Conservation (phyloP, 1,140 invertebrate species). For the Anastrepha ludens region DNA sequence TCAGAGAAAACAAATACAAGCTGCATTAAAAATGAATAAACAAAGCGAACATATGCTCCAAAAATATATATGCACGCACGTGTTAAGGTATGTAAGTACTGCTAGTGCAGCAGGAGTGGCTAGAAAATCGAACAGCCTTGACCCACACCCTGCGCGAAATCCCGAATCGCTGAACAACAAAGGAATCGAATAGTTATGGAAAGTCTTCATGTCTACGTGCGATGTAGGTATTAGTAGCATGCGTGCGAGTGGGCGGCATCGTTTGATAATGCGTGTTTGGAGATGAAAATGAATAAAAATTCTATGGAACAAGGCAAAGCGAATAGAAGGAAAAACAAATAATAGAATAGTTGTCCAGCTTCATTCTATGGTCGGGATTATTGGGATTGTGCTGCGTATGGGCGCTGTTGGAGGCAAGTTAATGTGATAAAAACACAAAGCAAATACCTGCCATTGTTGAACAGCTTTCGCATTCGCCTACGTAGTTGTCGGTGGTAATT, state of each 20-base stretch:
- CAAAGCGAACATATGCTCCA: no score
- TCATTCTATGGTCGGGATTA: background rate
- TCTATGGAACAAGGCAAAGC: background rate
- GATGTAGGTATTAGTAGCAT: background rate
- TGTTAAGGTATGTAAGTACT: background rate
- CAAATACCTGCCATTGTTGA: background rate
- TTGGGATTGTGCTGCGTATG: background rate
- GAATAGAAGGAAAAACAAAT: background rate
- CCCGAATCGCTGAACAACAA: background rate
- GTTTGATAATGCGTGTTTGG: background rate
- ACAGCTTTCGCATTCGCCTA: background rate
- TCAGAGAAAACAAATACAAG: no score
- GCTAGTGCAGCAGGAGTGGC: background rate
- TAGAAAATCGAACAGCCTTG: slow-evolving; percentile 60
- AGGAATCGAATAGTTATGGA: background rate
- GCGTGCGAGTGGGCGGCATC: background rate
- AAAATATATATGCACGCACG: no score
- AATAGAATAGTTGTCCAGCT: background rate
- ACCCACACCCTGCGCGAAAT: slow-evolving; percentile 54
- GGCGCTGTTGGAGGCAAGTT: background rate
- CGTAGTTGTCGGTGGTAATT: background rate
- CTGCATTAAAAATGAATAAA: no score
- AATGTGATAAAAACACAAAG: background rate
- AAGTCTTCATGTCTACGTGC: background rate
- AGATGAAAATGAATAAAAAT: background rate